Base-by-base conservation (phyloP, 2,797 vertebrate species). In the Sorex maritimensis region DNA sequence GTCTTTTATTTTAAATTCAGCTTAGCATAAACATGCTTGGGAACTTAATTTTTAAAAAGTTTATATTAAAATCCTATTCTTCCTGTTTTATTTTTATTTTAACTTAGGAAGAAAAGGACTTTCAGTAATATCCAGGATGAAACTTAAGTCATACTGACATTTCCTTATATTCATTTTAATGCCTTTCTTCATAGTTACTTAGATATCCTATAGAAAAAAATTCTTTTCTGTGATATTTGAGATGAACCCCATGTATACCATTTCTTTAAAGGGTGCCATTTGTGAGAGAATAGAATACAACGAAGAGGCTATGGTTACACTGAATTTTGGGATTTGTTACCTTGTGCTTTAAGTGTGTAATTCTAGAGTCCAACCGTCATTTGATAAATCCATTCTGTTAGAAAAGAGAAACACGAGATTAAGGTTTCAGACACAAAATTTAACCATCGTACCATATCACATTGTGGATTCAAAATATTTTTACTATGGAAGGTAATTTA, bases 231-330 rank as follows among this genome's bases (percentile, higher is more conserved):
- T 14, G 68, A 69, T 91, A 86, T 79, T 82, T 90, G 93, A 95
- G 92, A 91, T 83, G 92, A 86, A 74, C 67, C 30, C 15, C 3
- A 2, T 11, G 49, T 80, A 23, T 77, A 67, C n/a, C 2, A 65
- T 91, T 94, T 95, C 74, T 91, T 92, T 95, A 81, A 73, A 89
- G 79, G 63, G 81, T 69, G 52, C 41, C 58, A 41, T 78, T 91
- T 86, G 21, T 92, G n/a, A 67, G 73, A 91, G 55, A 89, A 69
- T 44, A 34, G 71, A 86, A 89, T 80, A 67, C 79, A 83, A 83
- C 17, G 49, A 92, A 86, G 88, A 90, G 49, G 41, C 52, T 73
- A 71, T 72, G 84, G 79, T 89, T 91, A 87, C 6, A 21, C 30
- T 81, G 89, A 87, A 72, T 90, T 90, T 71, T 19, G 81, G 52